These are phyloP conservation scores for Asobara japonica DNA, from an alignment of 1,140 invertebrate genomes.

Conservation along the genomic window DNA sequence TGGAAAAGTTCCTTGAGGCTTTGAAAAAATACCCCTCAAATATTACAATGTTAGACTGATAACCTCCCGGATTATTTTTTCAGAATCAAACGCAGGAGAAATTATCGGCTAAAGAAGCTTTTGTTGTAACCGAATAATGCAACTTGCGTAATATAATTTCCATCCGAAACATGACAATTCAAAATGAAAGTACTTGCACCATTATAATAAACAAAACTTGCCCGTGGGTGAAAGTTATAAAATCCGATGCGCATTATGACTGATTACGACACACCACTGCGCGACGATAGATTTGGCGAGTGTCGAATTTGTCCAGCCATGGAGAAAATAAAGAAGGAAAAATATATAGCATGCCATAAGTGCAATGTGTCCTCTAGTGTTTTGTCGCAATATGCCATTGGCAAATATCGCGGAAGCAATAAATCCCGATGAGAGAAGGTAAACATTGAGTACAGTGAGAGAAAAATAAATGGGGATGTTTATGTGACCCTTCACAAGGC, in stretches of 20 bases:
- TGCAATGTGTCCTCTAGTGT: neutral
- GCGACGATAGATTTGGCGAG: slow-evolving; percentile 1
- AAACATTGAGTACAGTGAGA: no score
- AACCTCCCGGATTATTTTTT: no score
- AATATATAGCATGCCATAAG: neutral
- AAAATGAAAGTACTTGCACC: slow-evolving; percentile 6
- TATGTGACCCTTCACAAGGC: no score
- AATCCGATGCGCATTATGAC: neutral
- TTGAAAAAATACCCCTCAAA: no score
- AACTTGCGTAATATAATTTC: neutral
- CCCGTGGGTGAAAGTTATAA: slow-evolving; percentile 1
- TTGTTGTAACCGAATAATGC: neutral
- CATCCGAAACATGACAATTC: neutral
- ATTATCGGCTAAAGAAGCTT: neutral
- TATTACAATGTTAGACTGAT: no score
- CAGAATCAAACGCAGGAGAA: neutral
- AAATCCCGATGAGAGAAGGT: neutral
- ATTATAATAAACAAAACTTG: slow-evolving; percentile 18
- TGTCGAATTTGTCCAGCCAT: neutral
- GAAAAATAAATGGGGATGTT: no score
- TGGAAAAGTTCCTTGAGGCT: no score
- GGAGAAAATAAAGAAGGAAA: neutral
- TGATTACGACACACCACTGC: neutral
- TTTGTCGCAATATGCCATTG: slow-evolving; percentile 3
- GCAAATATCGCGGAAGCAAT: slow-evolving; percentile 12